A percentile compares a stretch with the other conserved stretches of the same genome.
Conservation (phyloP, 2,888 invertebrate species). For the Protodeltote pygarga region DNA sequence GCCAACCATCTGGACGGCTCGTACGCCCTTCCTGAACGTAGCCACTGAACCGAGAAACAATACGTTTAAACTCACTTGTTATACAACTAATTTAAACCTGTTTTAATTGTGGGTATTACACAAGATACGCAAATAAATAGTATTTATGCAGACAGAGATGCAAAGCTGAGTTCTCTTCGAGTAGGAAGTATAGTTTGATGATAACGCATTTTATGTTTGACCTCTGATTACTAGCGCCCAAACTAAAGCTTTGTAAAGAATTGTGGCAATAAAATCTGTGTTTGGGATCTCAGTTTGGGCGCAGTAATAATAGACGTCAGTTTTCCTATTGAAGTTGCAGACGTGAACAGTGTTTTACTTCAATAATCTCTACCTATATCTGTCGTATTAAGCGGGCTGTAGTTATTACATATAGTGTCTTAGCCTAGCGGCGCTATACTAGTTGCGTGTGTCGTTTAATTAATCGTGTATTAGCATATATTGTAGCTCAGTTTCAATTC, state of each 20-base stretch:
- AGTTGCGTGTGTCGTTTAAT: conserved; percentile 81
- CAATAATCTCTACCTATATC: conserved; percentile 51
- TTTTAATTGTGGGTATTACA: conserved; percentile 58
- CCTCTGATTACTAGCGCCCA: conserved; percentile 62
- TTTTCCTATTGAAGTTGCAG: conserved; percentile 47
- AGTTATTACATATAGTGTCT: conserved; percentile 72
- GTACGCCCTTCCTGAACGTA: conserved; percentile 99
- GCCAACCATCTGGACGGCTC: conserved; percentile 99
- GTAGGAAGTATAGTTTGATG: conserved; percentile 44
- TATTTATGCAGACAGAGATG: conserved; percentile 75
- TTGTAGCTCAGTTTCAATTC: conserved; percentile 74
- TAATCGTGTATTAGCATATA: conserved; percentile 82
- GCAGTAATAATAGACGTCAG: conserved; percentile 48
- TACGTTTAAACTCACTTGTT: conserved; percentile 68
- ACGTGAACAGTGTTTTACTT: conserved; percentile 58
- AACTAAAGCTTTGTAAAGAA: conserved; percentile 14
- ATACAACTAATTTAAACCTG: conserved; percentile 61
- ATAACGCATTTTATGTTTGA: conserved; percentile 35
- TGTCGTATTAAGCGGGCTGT: conserved; percentile 62
- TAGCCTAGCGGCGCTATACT: conserved; percentile 79
- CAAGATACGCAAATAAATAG: conserved; percentile 67
- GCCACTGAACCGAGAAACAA: conserved; percentile 94
- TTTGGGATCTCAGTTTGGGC: conserved; percentile 19
- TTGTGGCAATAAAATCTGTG: neutral
- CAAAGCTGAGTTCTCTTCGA: conserved; percentile 64